Base-by-base conservation (phyloP, 2,888 invertebrate genomes). In the Camponotus fellah region DNA sequence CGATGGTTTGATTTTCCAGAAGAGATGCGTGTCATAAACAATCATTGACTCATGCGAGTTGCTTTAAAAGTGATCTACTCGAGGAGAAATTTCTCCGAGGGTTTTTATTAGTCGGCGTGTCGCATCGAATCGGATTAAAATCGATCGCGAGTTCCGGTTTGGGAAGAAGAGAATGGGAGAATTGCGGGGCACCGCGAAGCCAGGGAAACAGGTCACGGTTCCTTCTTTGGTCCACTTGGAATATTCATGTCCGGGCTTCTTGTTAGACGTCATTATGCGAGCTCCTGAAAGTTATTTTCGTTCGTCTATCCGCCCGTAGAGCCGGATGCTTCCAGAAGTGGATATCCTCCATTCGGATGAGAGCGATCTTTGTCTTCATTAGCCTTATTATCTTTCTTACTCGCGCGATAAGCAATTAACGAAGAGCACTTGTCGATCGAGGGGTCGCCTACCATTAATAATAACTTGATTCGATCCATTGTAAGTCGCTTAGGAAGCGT, bases 401-500 rank as follows among this genome's bases (percentile, higher is more conserved):
- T 88, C 82, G 69, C 58, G 65, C 65, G 76, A 88, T 82, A 64
- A 83, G 76, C 82, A 77, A 88, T 85, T 85, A 88, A 71, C 83
- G 40, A 62, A 26, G 62, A 64, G 32, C 12, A 43, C n/a, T 85
- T 40, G 26, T 72, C 76, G 83, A 86, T 84, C 83, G 80, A 64
- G 14, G 65, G 37, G 81, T 69, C 74, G 65, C 82, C 74, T 85
- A 62, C 62, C 83, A 53, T 81, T 40, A 83, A 53, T 75, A 86
- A 86, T 87, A 83, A 84, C 64, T 82, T 66, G 75, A 85, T 87
- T 86, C 69, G 60, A 40, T 37, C 56, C 34, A 83, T 85, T 83
- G 86, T 77, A 26, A 46, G 46, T 49, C 74, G 64, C 76, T 88
- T 81, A 79, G 69, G 65, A 83, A 75, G 58, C 66, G 79, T 62